phyloP scores from a whole-genome alignment of 2,797 vertebrate genomes.

The Aselliscus stoliczkanus region DNA sequence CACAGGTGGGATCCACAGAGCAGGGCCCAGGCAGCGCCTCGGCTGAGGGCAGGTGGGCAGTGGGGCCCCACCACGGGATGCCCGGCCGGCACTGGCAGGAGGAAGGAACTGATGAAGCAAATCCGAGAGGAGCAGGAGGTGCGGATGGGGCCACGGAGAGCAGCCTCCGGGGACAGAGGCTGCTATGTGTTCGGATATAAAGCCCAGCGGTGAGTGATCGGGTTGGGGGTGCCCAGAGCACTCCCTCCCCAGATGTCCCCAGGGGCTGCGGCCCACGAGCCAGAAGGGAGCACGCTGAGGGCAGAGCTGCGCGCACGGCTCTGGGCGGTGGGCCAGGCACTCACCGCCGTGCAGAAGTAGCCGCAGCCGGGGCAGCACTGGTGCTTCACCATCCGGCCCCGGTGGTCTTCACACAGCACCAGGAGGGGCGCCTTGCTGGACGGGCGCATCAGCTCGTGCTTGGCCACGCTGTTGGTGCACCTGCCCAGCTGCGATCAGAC shows the following conservation, averaged over 20 bases:
- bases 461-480: constrained; percentile 92
- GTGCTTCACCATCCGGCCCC: constrained; percentile 97
- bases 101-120: neutral
- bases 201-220: accelerated
- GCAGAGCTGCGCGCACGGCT: too few species aligned
- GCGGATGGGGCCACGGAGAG: too few species aligned
- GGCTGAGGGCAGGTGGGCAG: too few species aligned
- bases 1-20: neutral
- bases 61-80: accelerated
- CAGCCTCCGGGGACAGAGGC: accelerated
- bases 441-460: constrained; percentile 98
- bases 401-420: constrained; percentile 97
- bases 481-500: constrained; percentile 87
- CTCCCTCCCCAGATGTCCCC: accelerated
- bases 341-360: constrained; percentile 98
- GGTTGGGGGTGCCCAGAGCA: accelerated
- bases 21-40: neutral
- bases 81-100: too few species aligned
- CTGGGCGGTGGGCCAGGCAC: constrained; percentile 71
- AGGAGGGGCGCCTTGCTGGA: constrained; percentile 96
- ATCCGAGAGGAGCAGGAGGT: too few species aligned
- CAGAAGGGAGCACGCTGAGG: too few species aligned
- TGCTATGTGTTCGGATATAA: accelerated
- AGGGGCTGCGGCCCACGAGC: neutral
- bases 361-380: constrained; percentile 99